Conservation (phyloP, 2,113 vertebrate genomes). For the Mungos mungo region DNA sequence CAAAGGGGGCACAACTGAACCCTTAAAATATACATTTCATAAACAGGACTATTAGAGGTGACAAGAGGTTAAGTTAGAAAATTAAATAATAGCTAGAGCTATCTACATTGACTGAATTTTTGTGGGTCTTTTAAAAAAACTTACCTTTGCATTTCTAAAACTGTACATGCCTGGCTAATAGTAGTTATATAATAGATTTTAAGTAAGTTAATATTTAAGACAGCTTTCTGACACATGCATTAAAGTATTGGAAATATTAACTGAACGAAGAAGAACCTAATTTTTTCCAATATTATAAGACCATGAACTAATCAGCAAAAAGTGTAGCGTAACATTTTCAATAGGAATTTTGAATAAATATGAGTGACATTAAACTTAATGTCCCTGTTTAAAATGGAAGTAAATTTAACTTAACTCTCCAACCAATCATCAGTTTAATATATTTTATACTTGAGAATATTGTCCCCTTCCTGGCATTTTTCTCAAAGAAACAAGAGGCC, state of each 20-base stretch:
- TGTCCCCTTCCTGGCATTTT: not conserved
- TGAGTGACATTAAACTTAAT: not conserved
- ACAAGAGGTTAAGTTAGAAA: not conserved
- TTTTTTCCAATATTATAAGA: not conserved
- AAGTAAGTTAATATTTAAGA: constrained; percentile 12
- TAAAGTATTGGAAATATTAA: not conserved
- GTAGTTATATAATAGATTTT: not conserved
- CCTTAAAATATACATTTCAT: not conserved
- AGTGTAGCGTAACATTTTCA: not conserved
- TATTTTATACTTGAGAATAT: not conserved
- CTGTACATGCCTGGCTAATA: not conserved
- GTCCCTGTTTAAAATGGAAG: not conserved
- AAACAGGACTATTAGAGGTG: not conserved
- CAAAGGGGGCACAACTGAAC: not conserved
- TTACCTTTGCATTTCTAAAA: not conserved
- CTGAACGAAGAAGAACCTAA: not conserved
- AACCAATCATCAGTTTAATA: not conserved
- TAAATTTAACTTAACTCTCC: not conserved
- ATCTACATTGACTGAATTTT: not conserved
- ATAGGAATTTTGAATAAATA: not conserved
- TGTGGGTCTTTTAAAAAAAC: not conserved
- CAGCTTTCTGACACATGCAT: not conserved
- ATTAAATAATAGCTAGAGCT: not conserved
- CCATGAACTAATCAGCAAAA: not conserved
- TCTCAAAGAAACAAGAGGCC: not conserved